These are phyloP conservation scores for Benitochromis conjunctus DNA, from an alignment of 2,113 vertebrate species.

Conservation along the genomic window DNA sequence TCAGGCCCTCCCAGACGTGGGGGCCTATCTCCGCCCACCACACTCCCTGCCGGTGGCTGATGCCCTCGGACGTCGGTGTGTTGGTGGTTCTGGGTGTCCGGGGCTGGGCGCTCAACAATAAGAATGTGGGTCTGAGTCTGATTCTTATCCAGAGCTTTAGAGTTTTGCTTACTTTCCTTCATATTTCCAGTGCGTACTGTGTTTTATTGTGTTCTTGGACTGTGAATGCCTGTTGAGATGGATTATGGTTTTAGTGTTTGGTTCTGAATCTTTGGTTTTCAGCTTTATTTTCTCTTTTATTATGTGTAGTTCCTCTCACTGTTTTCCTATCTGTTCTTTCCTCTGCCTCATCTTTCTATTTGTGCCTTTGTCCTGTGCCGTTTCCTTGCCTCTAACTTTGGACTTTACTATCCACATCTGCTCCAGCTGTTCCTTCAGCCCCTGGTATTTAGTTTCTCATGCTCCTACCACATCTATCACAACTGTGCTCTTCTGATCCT, in stretches of 20 bases:
- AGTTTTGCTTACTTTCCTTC: rapidly evolving
- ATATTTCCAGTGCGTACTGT: neutral
- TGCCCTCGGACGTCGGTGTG: no score
- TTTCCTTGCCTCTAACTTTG: neutral
- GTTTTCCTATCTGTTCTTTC: neutral
- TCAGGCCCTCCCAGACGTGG: no score
- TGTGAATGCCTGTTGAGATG: neutral
- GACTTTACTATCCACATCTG: no score
- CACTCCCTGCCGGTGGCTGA: no score
- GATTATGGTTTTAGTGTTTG: neutral
- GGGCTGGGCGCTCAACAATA: no score
- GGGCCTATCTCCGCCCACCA: no score
- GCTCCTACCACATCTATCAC: neutral
- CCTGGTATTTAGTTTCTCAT: neutral
- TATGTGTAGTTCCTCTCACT: neutral
- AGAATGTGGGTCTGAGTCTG: neutral
- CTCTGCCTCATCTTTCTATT: neutral
- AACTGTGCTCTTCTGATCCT: neutral
- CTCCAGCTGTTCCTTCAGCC: no score
- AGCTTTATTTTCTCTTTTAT: neutral
- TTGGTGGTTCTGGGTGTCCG: no score
- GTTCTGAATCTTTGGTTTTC: neutral
- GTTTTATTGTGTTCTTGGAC: neutral
- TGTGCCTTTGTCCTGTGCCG: neutral
- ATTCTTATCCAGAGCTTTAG: neutral